These are phyloP conservation scores for Spinus pinus DNA, from an alignment of 2,797 vertebrate species.

Conservation along the genomic window DNA sequence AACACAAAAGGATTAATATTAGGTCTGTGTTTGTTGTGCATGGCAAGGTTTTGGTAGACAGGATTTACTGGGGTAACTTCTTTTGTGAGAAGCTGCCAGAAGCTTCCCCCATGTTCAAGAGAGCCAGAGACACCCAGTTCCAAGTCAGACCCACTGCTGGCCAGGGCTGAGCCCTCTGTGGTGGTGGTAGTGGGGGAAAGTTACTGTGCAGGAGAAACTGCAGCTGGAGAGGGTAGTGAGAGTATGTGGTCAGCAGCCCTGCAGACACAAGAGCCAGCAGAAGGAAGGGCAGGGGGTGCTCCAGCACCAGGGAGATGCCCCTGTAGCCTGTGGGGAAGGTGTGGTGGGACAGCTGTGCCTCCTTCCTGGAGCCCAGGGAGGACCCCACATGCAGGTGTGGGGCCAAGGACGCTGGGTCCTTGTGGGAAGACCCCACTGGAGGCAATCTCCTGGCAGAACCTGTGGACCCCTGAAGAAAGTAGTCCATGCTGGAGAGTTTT, in stretches of 20 bases:
- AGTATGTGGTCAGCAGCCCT: not conserved
- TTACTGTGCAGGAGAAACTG: not conserved
- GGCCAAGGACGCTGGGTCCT: fast-evolving
- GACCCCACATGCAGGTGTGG: fast-evolving
- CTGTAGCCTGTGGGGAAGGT: fast-evolving
- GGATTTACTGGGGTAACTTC: not conserved
- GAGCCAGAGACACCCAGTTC: fast-evolving
- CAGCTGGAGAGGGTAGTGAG: not conserved
- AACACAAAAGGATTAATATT: not conserved
- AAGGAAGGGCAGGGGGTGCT: not conserved
- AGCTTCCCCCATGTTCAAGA: fast-evolving
- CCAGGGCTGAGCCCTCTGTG: not conserved
- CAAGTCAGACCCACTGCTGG: fast-evolving
- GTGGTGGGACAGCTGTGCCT: not conserved
- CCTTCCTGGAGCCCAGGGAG: fast-evolving
- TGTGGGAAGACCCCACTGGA: fast-evolving
- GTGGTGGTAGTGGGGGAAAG: fast-evolving
- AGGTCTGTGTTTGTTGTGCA: not conserved
- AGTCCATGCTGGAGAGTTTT: not conserved
- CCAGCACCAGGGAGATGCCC: fast-evolving
- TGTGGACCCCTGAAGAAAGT: not conserved
- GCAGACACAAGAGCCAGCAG: not conserved
- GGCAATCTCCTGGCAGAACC: not conserved
- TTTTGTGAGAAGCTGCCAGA: not conserved
- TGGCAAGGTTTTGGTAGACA: not conserved